Percentiles rank a stretch among this genome's conserved stretches.
Evolutionary conservation across 2,113 vertebrate genomes (phyloP).

Genomic region (Platichthys stellatus): DNA sequence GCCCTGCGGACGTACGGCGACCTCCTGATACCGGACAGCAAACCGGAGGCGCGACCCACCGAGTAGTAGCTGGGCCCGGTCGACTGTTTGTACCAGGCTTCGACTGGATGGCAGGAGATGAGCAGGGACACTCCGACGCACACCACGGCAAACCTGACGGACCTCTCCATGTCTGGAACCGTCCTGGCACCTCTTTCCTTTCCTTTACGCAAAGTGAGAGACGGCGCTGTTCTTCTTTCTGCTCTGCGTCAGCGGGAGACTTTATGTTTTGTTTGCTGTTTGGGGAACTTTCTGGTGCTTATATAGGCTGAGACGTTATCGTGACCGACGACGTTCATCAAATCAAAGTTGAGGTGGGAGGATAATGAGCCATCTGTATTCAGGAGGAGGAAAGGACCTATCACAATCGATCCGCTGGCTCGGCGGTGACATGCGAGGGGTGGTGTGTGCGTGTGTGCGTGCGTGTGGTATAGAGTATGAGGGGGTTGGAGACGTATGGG

Average conservation of each 20-base stretch:
- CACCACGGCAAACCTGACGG: constrained; percentile 67
- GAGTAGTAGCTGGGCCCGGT: constrained; percentile 84
- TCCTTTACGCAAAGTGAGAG: constrained; percentile 40
- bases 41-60: constrained; percentile 87
- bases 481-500: constrained; percentile 24
- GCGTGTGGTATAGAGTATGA: not conserved
- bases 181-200: constrained; percentile 20
- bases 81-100: constrained; percentile 86
- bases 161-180: constrained; percentile 71
- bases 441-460: constrained; percentile 7
- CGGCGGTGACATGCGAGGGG: not conserved
- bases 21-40: constrained; percentile 84
- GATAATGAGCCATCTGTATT: constrained; percentile 65
- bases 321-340: constrained; percentile 72
- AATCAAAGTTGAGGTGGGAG: constrained; percentile 68
- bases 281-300: constrained; percentile 66
- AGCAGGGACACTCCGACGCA: constrained; percentile 82
- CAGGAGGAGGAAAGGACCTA: constrained; percentile 42
- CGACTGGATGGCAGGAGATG: constrained; percentile 75
- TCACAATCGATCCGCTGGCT: constrained; percentile 52
- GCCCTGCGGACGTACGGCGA: constrained; percentile 81
- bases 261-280: constrained; percentile 49
- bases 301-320: constrained; percentile 73
- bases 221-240: not conserved
- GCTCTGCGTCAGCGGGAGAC: constrained; percentile 6